A percentile compares a stretch with the other conserved stretches of the same genome.
phyloP scores from a whole-genome alignment of 2,888 invertebrate genomes.

The Campoplex nolae region DNA sequence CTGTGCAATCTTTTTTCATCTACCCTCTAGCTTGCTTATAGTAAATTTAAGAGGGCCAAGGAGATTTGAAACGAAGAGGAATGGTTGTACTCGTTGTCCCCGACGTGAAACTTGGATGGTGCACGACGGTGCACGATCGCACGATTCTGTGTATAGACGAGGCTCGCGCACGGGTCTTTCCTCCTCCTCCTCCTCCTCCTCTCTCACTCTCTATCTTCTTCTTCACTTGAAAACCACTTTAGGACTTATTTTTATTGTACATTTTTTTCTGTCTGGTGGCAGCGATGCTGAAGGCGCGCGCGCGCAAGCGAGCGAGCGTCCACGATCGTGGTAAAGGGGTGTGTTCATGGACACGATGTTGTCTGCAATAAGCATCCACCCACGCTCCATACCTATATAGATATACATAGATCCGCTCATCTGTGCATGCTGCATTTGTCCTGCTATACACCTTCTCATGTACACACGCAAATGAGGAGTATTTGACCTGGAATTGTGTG shows the following conservation, averaged over 20 bases:
- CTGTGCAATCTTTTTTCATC: constrained; percentile 6
- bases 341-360: constrained; percentile 63
- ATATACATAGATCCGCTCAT: neutral
- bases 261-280: constrained; percentile 75
- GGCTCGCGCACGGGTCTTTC: constrained; percentile 24
- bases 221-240: constrained; percentile 75
- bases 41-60: constrained; percentile 27
- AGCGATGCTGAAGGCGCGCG: constrained; percentile 64
- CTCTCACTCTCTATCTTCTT: neutral
- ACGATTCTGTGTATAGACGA: constrained; percentile 30
- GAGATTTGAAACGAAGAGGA: constrained; percentile 28
- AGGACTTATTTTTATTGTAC: constrained; percentile 77
- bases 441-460: neutral
- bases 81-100: constrained; percentile 26
- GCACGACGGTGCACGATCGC: constrained; percentile 57
- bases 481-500: neutral
- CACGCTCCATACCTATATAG: constrained; percentile 56
- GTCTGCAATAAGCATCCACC: constrained; percentile 62
- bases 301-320: constrained; percentile 67
- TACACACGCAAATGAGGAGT: constrained; percentile 5
- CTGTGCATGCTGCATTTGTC: neutral
- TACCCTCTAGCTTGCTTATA: constrained; percentile 1
- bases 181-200: neutral
- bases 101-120: constrained; percentile 39
- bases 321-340: constrained; percentile 71